phyloP scores from a whole-genome alignment of 1,140 invertebrate genomes.

The Trichomalopsis sarcophagae region DNA sequence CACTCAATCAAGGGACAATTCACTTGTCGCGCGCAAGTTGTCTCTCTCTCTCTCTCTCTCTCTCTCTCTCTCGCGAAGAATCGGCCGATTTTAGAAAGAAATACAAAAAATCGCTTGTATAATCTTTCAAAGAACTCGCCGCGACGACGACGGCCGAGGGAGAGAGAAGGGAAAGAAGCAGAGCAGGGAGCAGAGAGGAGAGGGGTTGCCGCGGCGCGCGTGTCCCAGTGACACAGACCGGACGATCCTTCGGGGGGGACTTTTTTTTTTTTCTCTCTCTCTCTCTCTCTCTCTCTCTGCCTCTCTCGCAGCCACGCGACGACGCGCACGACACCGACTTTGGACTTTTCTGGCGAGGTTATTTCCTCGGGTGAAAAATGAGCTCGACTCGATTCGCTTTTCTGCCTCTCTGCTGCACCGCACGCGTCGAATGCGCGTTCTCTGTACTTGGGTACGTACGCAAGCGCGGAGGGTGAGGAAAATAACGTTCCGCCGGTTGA shows the following conservation, averaged over 20 bases:
- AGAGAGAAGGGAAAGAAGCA: background rate
- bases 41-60: too few relatives aligned
- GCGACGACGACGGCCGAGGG: background rate
- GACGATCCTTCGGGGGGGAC: background rate
- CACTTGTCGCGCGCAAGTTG: background rate
- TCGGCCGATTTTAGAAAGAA: too few relatives aligned
- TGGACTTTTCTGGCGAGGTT: slow-evolving; percentile 11
- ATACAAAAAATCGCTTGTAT: too few relatives aligned
- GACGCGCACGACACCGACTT: background rate
- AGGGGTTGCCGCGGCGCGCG: background rate
- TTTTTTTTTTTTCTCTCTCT: too few relatives aligned
- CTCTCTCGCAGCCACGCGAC: background rate
- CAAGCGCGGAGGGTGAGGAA: background rate
- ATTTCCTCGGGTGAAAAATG: slow-evolving; percentile 19
- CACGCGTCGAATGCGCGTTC: too few relatives aligned
- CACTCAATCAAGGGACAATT: background rate
- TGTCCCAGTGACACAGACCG: slow-evolving; percentile 16
- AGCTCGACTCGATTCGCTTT: background rate
- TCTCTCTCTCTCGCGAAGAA: too few relatives aligned
- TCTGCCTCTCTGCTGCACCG: background rate
- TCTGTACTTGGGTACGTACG: background rate
- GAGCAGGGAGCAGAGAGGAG: background rate
- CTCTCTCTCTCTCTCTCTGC: background rate
- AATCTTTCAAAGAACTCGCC: slow-evolving; percentile 12
- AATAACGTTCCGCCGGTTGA: background rate